Percentiles rank a stretch among this genome's conserved stretches.
phyloP scores from a whole-genome alignment of 2,888 invertebrate species.

The Mesorhabditis spiculigera region DNA sequence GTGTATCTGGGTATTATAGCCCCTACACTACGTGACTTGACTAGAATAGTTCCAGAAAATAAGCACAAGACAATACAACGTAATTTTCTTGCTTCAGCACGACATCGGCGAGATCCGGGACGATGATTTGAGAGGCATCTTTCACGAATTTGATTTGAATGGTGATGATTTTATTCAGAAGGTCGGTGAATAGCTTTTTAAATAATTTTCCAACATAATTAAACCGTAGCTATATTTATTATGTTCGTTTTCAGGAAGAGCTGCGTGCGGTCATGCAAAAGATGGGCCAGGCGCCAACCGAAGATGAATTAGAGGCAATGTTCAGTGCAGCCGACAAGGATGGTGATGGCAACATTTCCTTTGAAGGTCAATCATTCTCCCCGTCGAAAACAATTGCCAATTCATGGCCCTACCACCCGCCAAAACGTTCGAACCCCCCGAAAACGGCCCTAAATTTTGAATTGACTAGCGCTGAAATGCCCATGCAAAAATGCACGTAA shows the following conservation, averaged over 20 bases:
- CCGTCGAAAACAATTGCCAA: background rate
- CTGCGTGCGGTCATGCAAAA: slow-evolving; percentile 56
- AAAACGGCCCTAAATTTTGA: too few relatives aligned
- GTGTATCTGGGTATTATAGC: too few relatives aligned
- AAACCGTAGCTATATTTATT: background rate
- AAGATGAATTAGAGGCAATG: slow-evolving; percentile 57
- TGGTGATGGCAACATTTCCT: slow-evolving; percentile 55
- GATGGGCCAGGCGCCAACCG: slow-evolving; percentile 58
- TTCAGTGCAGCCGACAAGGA: slow-evolving; percentile 57
- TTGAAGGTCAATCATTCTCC: slow-evolving; percentile 34
- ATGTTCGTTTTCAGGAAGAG: slow-evolving; percentile 39
- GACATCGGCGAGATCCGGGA: slow-evolving; percentile 54
- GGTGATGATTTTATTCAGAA: slow-evolving; percentile 56
- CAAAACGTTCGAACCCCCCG: background rate
- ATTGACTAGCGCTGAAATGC: too few relatives aligned
- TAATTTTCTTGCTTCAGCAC: slow-evolving; percentile 18
- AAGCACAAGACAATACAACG: too few relatives aligned
- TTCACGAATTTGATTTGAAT: slow-evolving; percentile 56
- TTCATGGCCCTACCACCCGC: background rate
- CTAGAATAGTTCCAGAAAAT: too few relatives aligned
- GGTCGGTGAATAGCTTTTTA: slow-evolving; percentile 16
- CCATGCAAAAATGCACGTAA: too few relatives aligned
- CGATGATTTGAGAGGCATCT: slow-evolving; percentile 54
- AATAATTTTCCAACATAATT: background rate
- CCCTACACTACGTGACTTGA: too few relatives aligned